phyloP scores from a whole-genome alignment of 2,888 invertebrate genomes.

The Orchesellides sinensis region DNA sequence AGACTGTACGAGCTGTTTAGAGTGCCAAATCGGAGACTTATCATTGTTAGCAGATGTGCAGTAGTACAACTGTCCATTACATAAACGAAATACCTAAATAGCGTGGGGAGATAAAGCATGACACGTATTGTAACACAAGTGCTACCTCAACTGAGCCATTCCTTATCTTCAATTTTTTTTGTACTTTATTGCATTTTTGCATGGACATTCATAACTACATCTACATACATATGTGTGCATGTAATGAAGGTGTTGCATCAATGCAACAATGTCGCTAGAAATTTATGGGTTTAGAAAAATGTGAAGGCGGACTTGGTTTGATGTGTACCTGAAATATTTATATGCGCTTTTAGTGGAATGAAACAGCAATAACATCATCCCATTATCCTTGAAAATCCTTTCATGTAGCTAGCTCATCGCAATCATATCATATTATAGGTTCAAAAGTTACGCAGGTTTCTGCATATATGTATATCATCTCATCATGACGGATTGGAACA shows the following conservation, averaged over 20 bases:
- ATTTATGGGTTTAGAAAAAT: slow-evolving; percentile 18
- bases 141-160: slow-evolving; percentile 8
- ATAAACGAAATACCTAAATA: neutral
- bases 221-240: neutral
- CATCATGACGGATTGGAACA: no score
- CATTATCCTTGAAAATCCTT: no score
- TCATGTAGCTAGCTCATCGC: no score
- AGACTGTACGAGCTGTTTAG: neutral
- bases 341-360: no score
- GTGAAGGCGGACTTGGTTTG: slow-evolving; percentile 15
- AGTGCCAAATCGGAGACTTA: neutral
- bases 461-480: no score
- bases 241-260: neutral
- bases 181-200: neutral
- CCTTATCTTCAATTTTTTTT: neutral
- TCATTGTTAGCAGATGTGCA: neutral
- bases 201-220: no score
- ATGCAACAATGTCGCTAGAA: slow-evolving; percentile 27
- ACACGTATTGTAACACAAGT: neutral
- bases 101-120: neutral
- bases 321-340: no score
- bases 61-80: neutral
- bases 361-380: no score
- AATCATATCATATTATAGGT: no score
- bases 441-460: no score